Evolutionary conservation across 2,888 invertebrate genomes (phyloP).

Genomic region (Cataglyphis rosenhaueri): DNA sequence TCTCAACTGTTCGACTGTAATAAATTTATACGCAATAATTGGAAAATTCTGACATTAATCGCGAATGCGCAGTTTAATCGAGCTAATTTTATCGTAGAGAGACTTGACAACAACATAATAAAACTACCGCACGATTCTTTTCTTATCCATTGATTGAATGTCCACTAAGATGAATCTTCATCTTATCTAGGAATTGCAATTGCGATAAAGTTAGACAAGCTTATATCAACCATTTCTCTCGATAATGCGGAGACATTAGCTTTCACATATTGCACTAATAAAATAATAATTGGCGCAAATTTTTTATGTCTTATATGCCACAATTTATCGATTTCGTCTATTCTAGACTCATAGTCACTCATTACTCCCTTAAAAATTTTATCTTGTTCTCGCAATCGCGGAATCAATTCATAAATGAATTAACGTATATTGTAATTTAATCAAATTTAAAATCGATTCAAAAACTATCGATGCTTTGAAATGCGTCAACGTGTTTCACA

Average conservation of each 20-base stretch:
- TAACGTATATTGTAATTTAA: no score
- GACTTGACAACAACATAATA: background rate
- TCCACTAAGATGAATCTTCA: background rate
- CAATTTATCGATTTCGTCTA: background rate
- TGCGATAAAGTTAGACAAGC: constrained; percentile 1
- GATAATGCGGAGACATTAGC: background rate
- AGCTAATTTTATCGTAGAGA: background rate
- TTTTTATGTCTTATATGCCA: background rate
- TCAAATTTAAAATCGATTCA: background rate
- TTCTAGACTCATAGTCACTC: background rate
- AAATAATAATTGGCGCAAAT: background rate
- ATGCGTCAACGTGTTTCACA: background rate
- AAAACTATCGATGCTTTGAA: background rate
- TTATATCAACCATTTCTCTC: background rate
- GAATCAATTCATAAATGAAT: no score
- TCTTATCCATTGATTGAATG: background rate
- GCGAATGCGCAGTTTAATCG: background rate
- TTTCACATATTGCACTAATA: background rate
- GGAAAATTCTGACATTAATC: background rate
- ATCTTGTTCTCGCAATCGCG: background rate
- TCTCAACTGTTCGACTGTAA: constrained; percentile 87
- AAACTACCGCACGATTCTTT: background rate
- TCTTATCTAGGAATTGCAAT: constrained; percentile 7
- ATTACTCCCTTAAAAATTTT: background rate
- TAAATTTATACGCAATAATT: background rate